A percentile compares a stretch with the other conserved stretches of the same genome.
phyloP scores from a whole-genome alignment of 2,113 vertebrate species.

The Egretta garzetta region DNA sequence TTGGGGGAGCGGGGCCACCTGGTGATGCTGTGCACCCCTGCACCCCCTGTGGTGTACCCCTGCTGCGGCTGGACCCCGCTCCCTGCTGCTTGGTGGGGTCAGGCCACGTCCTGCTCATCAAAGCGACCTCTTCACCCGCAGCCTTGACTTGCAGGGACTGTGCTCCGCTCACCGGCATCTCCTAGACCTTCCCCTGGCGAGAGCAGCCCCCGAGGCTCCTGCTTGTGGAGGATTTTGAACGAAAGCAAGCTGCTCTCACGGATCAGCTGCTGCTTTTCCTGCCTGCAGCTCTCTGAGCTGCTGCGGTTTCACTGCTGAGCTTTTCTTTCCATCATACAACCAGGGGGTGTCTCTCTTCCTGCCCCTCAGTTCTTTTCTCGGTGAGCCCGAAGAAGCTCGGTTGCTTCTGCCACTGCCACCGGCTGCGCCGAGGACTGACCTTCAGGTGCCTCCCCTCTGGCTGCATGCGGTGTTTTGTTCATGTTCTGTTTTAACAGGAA shows the following conservation, averaged over 20 bases:
- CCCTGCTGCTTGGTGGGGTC: rapidly evolving
- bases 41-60: too few species aligned
- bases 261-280: not conserved
- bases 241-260: not conserved
- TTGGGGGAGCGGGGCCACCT: not conserved
- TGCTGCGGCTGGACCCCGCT: not conserved
- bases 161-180: rapidly evolving
- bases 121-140: not conserved
- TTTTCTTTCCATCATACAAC: rapidly evolving
- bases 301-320: not conserved
- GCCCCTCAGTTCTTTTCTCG: not conserved
- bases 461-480: rapidly evolving
- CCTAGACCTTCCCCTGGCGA: not conserved
- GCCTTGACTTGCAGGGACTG: rapidly evolving
- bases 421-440: rapidly evolving
- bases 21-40: too few species aligned
- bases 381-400: not conserved
- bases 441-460: not conserved
- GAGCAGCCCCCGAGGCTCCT: not conserved
- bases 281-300: not conserved
- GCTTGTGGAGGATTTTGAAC: not conserved
- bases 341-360: not conserved
- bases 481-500: not conserved
- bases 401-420: not conserved
- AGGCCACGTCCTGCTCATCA: not conserved